Percentiles rank a stretch among this genome's conserved stretches.
Conservation (phyloP, 1,140 invertebrate species). For the Sitophilus oryzae region DNA sequence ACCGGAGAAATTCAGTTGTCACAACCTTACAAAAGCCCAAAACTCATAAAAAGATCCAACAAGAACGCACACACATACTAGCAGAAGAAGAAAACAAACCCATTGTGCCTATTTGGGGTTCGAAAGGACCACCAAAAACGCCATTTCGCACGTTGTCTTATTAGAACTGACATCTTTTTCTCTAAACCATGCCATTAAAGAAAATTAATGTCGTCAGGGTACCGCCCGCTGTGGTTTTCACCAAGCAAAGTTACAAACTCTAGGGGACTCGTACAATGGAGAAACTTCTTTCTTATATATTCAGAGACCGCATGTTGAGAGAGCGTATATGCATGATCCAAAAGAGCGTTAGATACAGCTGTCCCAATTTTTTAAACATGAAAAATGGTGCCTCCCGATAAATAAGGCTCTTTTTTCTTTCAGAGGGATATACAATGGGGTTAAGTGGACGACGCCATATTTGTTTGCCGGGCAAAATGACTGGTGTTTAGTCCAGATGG, state of each 20-base stretch:
- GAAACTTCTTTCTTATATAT: too few relatives aligned
- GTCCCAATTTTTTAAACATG: slow-evolving; percentile 19
- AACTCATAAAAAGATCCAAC: not conserved
- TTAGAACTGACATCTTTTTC: slow-evolving; percentile 16
- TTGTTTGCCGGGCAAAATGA: slow-evolving; percentile 10
- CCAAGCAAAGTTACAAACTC: too few relatives aligned
- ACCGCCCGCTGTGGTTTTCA: slow-evolving; percentile 16
- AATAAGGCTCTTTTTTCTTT: too few relatives aligned
- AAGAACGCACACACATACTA: not conserved
- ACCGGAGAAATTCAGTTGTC: not conserved
- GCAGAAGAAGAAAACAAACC: not conserved
- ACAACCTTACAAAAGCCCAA: slow-evolving; percentile 20
- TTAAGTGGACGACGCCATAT: slow-evolving; percentile 11
- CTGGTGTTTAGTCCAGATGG: not conserved
- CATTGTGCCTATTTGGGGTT: not conserved
- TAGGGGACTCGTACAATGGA: too few relatives aligned
- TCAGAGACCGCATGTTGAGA: too few relatives aligned
- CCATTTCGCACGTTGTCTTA: slow-evolving; percentile 20
- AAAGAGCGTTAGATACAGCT: slow-evolving; percentile 22
- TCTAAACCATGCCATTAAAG: slow-evolving; percentile 16
- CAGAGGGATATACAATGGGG: slow-evolving; percentile 14
- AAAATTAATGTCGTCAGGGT: slow-evolving; percentile 17
- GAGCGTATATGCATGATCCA: too few relatives aligned
- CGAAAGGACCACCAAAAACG: slow-evolving; percentile 18
- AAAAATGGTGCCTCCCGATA: slow-evolving; percentile 20